Base-by-base conservation (phyloP, 2,113 vertebrate genomes). In the Tinamus guttatus region DNA sequence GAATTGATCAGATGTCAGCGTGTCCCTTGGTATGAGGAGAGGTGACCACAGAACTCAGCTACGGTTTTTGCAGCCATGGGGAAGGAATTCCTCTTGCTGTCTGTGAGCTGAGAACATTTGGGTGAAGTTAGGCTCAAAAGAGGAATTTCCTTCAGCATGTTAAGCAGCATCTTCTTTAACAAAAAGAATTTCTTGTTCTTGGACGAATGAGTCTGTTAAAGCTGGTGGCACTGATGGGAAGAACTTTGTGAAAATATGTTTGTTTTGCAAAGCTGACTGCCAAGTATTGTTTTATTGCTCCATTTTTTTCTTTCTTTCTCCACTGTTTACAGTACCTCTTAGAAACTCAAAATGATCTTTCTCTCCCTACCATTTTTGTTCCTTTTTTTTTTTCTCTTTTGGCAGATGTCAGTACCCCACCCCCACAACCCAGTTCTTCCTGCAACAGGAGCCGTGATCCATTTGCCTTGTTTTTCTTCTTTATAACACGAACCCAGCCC, bases 271-370 rank as follows among this genome's bases (percentile, higher is more conserved):
- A 96, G 43, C 76, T 83, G 45, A 8, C 80, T 96, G 96, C 95
- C 96, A 97, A 95, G 84, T 95, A 94, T 97, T 97, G 96, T 97
- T 97, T 97, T 96, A 90, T 95, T 67, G 92, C 88, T 96, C 81
- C 30, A 3, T 78, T 94, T 95, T 18, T 95, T 93, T 79, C 82
- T 80, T 95, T 91, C 93, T 78, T 93, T 94, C 90, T 90, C 68
- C 36, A 9, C 94, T 95, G 90, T 97, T 97, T 97, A 93, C 84
- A 96, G 77, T 95, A 85, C 86, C 89, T 90, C 92, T 90, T 90
- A 96, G 93, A 94, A 94, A 85, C 81, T 95, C 85, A 34, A 95
- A 93, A 95, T 97, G 81, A 90, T 94, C 71, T 63, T 69, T 94
- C 89, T 90, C 73, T 90, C 85, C 81, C 70, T 93, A 95, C 90